Evolutionary conservation across 1,140 invertebrate species (phyloP).

Genomic region (Pseudomyrmex cubaensis): DNA sequence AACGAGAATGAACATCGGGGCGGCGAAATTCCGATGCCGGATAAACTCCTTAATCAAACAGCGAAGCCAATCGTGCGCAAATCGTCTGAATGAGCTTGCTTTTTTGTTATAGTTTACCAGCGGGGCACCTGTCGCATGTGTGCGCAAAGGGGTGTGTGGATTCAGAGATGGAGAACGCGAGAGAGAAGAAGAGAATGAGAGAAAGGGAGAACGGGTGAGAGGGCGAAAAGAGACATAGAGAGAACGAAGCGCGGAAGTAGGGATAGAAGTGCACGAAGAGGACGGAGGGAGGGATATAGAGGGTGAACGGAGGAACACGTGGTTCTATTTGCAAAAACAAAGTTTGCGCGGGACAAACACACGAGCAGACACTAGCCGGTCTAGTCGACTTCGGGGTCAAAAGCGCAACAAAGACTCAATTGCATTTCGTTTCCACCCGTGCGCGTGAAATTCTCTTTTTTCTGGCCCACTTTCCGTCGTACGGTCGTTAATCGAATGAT

Average conservation of each 20-base stretch:
- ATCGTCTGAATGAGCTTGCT: constrained; percentile 72
- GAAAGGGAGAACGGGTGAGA: constrained; percentile 21
- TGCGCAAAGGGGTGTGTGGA: constrained; percentile 73
- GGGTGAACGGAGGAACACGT: constrained; percentile 77
- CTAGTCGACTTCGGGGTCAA: constrained; percentile 78
- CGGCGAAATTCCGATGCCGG: constrained; percentile 51
- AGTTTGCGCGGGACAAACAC: constrained; percentile 83
- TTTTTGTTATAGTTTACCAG: constrained; percentile 74
- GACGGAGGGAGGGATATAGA: constrained; percentile 52
- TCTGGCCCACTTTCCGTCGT: constrained; percentile 31
- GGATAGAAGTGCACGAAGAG: constrained; percentile 36
- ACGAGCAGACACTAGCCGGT: constrained; percentile 77
- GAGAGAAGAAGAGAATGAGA: constrained; percentile 48
- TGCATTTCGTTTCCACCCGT: constrained; percentile 70
- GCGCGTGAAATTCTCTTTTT: constrained; percentile 65
- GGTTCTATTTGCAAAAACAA: constrained; percentile 83
- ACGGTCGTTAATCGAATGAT: constrained; percentile 48
- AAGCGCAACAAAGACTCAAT: constrained; percentile 81
- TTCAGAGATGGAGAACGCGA: constrained; percentile 60
- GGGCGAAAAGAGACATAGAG: constrained; percentile 45
- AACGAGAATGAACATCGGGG: constrained; percentile 28
- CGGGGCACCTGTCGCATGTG: constrained; percentile 78
- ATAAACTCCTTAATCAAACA: constrained; percentile 62
- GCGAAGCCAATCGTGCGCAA: constrained; percentile 72
- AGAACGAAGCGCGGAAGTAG: constrained; percentile 44